Base-by-base conservation (phyloP, 1,140 invertebrate genomes). In the Macrosteles quadrilineatus region DNA sequence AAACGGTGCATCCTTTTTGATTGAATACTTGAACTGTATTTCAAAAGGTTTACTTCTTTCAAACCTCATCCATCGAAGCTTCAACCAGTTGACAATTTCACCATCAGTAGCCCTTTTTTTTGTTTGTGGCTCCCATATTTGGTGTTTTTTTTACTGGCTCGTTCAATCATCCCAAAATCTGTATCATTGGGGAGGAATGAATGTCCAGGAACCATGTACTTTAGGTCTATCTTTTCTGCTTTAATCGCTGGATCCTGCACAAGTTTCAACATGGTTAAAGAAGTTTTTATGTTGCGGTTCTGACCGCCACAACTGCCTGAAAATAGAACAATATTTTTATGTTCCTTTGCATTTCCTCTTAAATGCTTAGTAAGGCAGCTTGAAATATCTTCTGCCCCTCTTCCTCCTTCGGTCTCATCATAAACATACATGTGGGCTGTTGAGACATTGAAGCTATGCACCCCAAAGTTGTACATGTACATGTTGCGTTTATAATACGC, bases 191-290 rank as follows among this genome's bases (percentile, higher is more conserved):
- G 74, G 55, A 75, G 67, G 72, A 74, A 75, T 19, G 72, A 77
- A 75, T 77, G 75, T 19, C 73, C 71, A 14, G 68, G 72, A 53
- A 77, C 70, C 32, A 77, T 74, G 73, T 76, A 77, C 71, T 73
- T 77, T 25, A 76, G 73, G 55, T 76, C 76, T 67, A 77, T 67
- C 27, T 23, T 72, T 71, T 75, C 21, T 19, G 71, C 65, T 71
- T 47, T 68, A 64, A 75, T 76, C 59, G 72, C 45, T 21, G 31
- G 70, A 40, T 65, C 69, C 53, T 75, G 69, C 45, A 59, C 63
- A 73, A 73, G 69, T 73, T 74, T 75, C 70, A 76, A 65, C 57
- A 68, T 70, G 59, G 66, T 65, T 31, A 73, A 66, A 71, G 73
- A 71, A 69, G 73, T 72, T 73, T 76, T 73, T 68, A 73, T 73